Percentiles rank a stretch among this genome's conserved stretches.
phyloP scores from a whole-genome alignment of 2,797 vertebrate genomes.

The Danio tinwini region DNA sequence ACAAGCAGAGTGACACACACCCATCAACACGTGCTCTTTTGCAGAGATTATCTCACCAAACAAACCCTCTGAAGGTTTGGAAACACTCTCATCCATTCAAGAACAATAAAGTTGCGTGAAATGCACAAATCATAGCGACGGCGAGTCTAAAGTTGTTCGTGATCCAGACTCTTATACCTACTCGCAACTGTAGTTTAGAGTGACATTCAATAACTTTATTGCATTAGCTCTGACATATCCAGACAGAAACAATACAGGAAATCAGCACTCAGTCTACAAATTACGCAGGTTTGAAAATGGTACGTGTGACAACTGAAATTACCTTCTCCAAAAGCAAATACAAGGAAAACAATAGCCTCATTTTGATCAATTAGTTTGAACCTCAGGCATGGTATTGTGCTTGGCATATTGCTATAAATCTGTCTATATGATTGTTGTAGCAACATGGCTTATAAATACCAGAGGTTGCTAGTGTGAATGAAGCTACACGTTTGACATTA shows the following conservation, averaged over 20 bases:
- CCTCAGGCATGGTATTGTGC: conserved; percentile 34
- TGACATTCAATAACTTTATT: conserved; percentile 36
- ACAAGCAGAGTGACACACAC: conserved; percentile 25
- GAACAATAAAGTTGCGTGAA: conserved; percentile 24
- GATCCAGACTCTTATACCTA: neutral
- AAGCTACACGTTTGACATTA: neutral
- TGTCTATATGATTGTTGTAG: conserved; percentile 46
- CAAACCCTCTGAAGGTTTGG: conserved; percentile 11
- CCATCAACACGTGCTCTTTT: conserved; percentile 3
- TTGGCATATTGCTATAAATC: conserved; percentile 40
- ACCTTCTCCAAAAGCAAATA: conserved; percentile 33
- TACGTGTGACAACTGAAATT: conserved; percentile 25
- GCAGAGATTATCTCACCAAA: conserved; percentile 36
- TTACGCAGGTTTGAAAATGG: conserved; percentile 31
- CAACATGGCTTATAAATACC: conserved; percentile 48
- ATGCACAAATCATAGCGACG: conserved; percentile 12
- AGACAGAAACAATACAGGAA: conserved; percentile 32
- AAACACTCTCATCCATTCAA: neutral
- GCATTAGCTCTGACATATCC: conserved; percentile 1
- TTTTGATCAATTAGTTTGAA: conserved; percentile 40
- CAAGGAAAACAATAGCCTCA: conserved; percentile 30
- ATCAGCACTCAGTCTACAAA: conserved; percentile 30
- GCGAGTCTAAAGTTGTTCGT: neutral
- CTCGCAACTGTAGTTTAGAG: conserved; percentile 11
- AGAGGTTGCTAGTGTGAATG: conserved; percentile 33